Evolutionary conservation across 2,113 vertebrate species (phyloP), one percentile per base, ranked within the genome.

Genomic region (Mohoua ochrocephala): DNA sequence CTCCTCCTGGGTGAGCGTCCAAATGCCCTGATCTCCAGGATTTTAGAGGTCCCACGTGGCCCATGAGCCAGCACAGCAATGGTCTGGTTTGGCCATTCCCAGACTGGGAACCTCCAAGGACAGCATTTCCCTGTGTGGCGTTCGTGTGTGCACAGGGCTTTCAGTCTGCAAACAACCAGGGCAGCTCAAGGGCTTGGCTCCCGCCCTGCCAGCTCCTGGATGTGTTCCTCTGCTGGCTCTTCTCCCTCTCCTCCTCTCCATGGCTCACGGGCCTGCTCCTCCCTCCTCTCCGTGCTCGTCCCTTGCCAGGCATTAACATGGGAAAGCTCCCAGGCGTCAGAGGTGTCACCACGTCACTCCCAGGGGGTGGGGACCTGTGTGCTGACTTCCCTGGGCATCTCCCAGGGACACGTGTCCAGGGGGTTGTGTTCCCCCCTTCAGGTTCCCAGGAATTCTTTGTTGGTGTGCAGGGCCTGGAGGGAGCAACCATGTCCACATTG

Each of bases 1-100:
- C 20, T 73, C 26, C 53, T 77, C 20, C 37, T 12, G 18, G 24
- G 0, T n/a, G 35, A 44, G 15, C 1, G 13, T 24, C 45, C 52
- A n/a, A 44, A 53, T 11, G 10, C 13, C 54, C 52, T 0, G 0
- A 2, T 30, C 19, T 53, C 33, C 0, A 0, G 31, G n/a, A 4
- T 61, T 89, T 77, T 24, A 6, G 24, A 50, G 63, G 33, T 1
- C 13, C 33, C 70, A 12, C 0, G 1, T 15, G 41, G 35, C 30
- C 44, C 44, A 16, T 0, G 22, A 45, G 35, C 35, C 28, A 16
- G 2, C 24, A 6, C 31, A 77, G 37, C 27, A 4, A 4, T 10
- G 45, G 15, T 1, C 9, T 0, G 0, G 5, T 35, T n/a, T 22
- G 69, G 47, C 15, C 28, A 4, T 82, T 65, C 54, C 64, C 45